phyloP scores from a whole-genome alignment of 2,888 invertebrate species.

The Heteromurus nitidus region DNA sequence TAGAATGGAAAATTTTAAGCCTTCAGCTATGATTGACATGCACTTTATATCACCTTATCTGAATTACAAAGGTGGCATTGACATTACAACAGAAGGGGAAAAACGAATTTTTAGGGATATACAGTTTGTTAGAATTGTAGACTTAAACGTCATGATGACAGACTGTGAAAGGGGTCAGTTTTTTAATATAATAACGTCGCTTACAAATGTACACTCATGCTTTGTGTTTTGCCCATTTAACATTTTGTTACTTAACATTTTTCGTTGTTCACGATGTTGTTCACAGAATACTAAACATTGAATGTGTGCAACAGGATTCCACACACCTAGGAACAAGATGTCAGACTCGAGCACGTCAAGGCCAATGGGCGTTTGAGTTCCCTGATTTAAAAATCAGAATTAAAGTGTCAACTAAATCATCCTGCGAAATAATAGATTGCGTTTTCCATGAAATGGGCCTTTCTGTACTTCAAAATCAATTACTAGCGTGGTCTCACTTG shows the following conservation, averaged over 20 bases:
- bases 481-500: too few relatives aligned
- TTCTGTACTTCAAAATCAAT: not conserved
- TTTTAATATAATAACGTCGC: too few relatives aligned
- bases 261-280: not conserved
- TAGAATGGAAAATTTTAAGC: not conserved
- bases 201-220: not conserved
- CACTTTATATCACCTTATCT: not conserved
- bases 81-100: too few relatives aligned
- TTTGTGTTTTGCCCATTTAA: not conserved
- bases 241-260: not conserved
- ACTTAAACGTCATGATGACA: too few relatives aligned
- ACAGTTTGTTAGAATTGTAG: too few relatives aligned
- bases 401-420: slow-evolving; percentile 46
- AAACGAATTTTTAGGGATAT: too few relatives aligned
- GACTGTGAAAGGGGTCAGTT: too few relatives aligned
- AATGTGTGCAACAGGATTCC: not conserved
- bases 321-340: slow-evolving; percentile 33
- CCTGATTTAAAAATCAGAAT: slow-evolving; percentile 28
- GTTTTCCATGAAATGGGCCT: not conserved
- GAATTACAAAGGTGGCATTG: too few relatives aligned
- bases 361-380: slow-evolving; percentile 49
- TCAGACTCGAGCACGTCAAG: slow-evolving; percentile 45
- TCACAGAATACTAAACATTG: not conserved
- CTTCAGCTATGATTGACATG: not conserved
- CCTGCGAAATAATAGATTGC: slow-evolving; percentile 19